These are phyloP conservation scores for Spinibarbus caldwelli DNA, from an alignment of 2,797 vertebrate species.

Conservation along the genomic window DNA sequence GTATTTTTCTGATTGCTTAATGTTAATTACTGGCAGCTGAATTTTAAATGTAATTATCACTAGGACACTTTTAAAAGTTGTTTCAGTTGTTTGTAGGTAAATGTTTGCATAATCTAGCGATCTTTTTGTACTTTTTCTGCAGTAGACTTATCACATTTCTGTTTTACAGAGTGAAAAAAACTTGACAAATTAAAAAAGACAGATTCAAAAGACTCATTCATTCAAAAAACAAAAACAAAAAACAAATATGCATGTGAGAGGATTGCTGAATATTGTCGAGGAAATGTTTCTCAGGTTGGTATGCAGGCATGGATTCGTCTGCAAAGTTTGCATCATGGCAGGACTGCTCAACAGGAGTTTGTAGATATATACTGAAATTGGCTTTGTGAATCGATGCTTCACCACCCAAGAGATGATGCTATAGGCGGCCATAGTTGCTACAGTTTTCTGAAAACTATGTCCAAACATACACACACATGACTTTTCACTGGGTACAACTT, in stretches of 20 bases:
- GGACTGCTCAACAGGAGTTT: constrained; percentile 9
- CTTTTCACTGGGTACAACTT: too few species aligned
- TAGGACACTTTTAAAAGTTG: neutral
- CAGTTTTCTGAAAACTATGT: neutral
- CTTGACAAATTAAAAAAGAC: neutral
- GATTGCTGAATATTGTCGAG: neutral
- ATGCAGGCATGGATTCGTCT: neutral
- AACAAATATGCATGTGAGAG: neutral
- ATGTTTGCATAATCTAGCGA: neutral
- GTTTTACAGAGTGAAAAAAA: neutral
- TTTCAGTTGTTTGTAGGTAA: neutral
- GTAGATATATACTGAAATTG: constrained; percentile 9
- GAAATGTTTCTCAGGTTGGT: neutral
- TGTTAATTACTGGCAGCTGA: neutral
- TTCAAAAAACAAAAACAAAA: neutral
- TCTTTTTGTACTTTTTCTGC: neutral
- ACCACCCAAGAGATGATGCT: constrained; percentile 1
- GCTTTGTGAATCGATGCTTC: neutral
- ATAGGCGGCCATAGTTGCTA: neutral
- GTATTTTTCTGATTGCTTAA: neutral
- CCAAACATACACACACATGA: too few species aligned
- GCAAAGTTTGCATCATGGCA: neutral
- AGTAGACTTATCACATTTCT: neutral
- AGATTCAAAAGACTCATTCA: neutral
- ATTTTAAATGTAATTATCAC: neutral